phyloP scores from a whole-genome alignment of 2,797 vertebrate genomes.

The Pelobates cultripes region DNA sequence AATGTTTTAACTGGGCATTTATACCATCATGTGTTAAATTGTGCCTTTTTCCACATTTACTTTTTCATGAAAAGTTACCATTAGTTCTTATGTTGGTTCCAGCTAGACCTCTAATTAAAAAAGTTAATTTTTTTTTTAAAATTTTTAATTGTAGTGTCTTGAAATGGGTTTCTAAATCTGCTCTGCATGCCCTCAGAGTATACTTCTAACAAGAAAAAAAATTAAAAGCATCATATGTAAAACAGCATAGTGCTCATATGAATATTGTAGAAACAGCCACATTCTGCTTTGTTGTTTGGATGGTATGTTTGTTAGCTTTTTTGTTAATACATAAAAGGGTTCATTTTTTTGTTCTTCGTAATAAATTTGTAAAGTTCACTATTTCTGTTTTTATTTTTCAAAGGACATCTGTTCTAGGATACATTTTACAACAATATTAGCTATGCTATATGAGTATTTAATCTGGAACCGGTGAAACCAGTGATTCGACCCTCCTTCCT shows the following conservation, averaged over 20 bases:
- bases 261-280: neutral
- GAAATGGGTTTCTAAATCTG: conserved; percentile 15
- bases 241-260: neutral
- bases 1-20: no score
- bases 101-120: neutral
- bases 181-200: conserved; percentile 21
- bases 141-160: conserved; percentile 30
- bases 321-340: neutral
- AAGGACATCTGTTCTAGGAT: neutral
- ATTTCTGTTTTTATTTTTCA: neutral
- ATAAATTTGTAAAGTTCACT: neutral
- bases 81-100: neutral
- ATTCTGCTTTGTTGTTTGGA: neutral
- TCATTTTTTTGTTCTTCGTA: neutral
- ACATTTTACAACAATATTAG: no score
- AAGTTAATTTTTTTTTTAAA: conserved; percentile 9
- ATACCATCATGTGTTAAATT: no score
- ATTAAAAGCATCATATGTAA: neutral
- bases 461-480: no score
- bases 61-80: neutral
- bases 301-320: neutral
- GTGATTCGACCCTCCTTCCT: no score
- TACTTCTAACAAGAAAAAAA: conserved; percentile 9
- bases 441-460: no score
- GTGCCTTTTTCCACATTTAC: neutral